These are phyloP conservation scores for Triplophysa tibetana DNA, from an alignment of 2,113 vertebrate species.

Conservation along the genomic window DNA sequence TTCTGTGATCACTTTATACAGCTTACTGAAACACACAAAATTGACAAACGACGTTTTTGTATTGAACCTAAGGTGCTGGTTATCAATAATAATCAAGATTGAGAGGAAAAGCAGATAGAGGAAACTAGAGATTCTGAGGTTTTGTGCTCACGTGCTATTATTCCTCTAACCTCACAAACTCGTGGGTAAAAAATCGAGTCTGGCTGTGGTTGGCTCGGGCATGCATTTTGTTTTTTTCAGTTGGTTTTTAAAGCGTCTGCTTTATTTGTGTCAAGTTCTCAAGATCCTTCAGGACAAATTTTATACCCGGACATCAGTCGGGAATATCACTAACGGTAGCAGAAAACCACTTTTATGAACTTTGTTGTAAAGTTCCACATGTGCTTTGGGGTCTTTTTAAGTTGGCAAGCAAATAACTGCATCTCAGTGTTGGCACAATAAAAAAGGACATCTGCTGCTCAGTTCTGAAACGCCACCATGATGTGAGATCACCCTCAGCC, in stretches of 20 bases:
- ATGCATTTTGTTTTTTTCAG: neutral
- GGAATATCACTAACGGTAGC: too few species aligned
- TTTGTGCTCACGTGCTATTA: neutral
- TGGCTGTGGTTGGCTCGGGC: neutral
- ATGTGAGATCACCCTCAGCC: conserved; percentile 43
- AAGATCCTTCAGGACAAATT: too few species aligned
- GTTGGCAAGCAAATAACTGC: too few species aligned
- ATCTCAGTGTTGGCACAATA: conserved; percentile 2
- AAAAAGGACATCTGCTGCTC: conserved; percentile 65
- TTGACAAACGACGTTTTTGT: too few species aligned
- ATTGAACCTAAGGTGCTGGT: neutral
- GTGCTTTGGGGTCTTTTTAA: too few species aligned
- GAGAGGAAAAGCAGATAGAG: neutral
- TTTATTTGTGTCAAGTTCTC: neutral
- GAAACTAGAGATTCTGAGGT: conserved; percentile 16
- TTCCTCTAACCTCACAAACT: neutral
- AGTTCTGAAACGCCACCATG: conserved; percentile 64
- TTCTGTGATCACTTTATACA: too few species aligned
- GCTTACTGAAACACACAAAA: neutral
- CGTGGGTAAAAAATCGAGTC: neutral
- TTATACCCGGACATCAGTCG: neutral
- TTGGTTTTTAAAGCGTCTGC: neutral
- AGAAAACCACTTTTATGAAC: too few species aligned
- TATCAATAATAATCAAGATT: neutral
- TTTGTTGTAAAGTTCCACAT: too few species aligned